Percentiles rank a stretch among this genome's conserved stretches.
These are phyloP conservation scores for Porites cylindrica DNA, from an alignment of 92 coral and sea anemone species.

Conservation along the genomic window DNA sequence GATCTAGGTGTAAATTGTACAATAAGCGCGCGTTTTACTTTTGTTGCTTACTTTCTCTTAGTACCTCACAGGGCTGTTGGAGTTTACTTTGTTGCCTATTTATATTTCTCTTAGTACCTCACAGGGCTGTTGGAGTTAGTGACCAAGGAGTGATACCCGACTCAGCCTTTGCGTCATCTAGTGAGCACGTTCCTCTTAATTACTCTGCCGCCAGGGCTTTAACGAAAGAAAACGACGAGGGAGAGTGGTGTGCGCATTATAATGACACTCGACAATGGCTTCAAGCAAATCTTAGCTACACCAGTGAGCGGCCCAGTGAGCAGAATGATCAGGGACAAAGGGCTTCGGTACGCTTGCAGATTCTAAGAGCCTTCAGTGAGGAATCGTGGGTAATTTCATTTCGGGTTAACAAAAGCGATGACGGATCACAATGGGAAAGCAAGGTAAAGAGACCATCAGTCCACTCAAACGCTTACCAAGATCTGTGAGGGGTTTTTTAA, in stretches of 20 bases:
- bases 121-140: conserved; percentile 3
- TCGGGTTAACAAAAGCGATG: neutral
- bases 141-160: neutral
- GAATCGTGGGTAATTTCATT: neutral
- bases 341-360: neutral
- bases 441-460: too few relatives aligned
- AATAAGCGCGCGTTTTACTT: too few relatives aligned
- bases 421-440: conserved; percentile 4
- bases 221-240: neutral
- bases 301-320: accelerated
- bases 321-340: too few relatives aligned
- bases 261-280: conserved; percentile 18
- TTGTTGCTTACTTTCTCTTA: neutral
- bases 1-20: too few relatives aligned
- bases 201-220: conserved; percentile 3
- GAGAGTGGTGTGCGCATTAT: conserved; percentile 31
- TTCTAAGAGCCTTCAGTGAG: neutral
- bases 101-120: neutral
- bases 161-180: conserved; percentile 10
- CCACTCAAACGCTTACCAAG: too few relatives aligned
- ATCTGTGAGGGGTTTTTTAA: too few relatives aligned
- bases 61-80: conserved; percentile 28
- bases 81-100: neutral
- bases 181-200: neutral
- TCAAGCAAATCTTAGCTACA: neutral